Percentiles rank a stretch among this genome's conserved stretches.
Evolutionary conservation across 2,797 vertebrate species (phyloP).

Genomic region (Antennarius maculatus): DNA sequence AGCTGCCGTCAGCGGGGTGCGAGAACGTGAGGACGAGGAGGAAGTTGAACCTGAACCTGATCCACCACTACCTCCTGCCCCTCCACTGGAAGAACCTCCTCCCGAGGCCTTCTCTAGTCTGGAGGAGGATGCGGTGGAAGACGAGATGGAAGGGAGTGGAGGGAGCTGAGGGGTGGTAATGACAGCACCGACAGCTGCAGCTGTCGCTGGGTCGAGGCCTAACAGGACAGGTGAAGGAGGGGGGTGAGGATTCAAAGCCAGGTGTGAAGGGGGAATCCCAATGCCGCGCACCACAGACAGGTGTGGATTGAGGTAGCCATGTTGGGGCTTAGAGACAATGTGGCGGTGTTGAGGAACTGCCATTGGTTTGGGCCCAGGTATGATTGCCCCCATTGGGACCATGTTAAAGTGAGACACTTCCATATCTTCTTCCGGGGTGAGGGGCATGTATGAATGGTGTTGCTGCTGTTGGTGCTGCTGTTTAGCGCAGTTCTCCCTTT

Average conservation of each 20-base stretch:
- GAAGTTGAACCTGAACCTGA: constrained; percentile 76
- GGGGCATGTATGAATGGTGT: constrained; percentile 77
- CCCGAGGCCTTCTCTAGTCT: constrained; percentile 83
- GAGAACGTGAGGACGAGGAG: constrained; percentile 84
- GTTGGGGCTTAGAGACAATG: constrained; percentile 84
- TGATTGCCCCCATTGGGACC: constrained; percentile 75
- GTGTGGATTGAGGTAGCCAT: constrained; percentile 83
- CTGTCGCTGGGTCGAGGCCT: constrained; percentile 72
- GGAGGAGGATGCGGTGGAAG: constrained; percentile 66
- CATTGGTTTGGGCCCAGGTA: constrained; percentile 76
- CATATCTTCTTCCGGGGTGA: constrained; percentile 87
- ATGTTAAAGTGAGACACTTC: constrained; percentile 90
- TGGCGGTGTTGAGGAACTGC: constrained; percentile 79
- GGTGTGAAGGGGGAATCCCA: constrained; percentile 74
- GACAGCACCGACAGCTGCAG: constrained; percentile 57
- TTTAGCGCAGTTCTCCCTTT: constrained; percentile 61
- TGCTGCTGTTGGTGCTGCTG: constrained; percentile 63
- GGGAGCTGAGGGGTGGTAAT: constrained; percentile 77
- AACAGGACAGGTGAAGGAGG: constrained; percentile 83
- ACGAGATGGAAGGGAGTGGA: constrained; percentile 78
- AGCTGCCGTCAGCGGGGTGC: constrained; percentile 88
- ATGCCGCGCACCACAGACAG: constrained; percentile 81
- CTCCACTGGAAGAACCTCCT: constrained; percentile 64
- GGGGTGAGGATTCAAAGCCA: constrained; percentile 80
- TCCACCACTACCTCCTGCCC: constrained; percentile 61